Percentiles rank a stretch among this genome's conserved stretches.
phyloP scores from a whole-genome alignment of 2,113 vertebrate species.

The Cinclus mexicanus region DNA sequence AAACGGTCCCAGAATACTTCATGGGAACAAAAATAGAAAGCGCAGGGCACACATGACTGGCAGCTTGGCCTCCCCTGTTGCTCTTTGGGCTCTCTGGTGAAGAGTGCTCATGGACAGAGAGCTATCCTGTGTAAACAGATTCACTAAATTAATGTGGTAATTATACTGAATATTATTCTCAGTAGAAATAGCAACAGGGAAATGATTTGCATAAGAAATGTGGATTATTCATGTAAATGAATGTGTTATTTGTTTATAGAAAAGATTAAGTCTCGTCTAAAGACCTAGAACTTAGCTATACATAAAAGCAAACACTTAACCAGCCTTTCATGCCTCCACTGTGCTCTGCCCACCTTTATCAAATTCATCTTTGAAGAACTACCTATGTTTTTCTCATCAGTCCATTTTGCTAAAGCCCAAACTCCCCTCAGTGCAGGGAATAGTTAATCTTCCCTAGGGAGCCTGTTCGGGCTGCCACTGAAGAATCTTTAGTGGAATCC shows the following conservation, averaged over 20 bases:
- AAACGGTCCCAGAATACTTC: neutral
- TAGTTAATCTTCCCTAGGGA: neutral
- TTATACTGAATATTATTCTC: conserved; percentile 67
- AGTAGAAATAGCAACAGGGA: conserved; percentile 58
- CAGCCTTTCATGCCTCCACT: neutral
- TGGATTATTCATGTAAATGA: conserved; percentile 68
- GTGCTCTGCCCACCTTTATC: neutral
- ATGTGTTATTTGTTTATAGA: conserved; percentile 65
- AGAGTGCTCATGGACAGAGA: conserved; percentile 10
- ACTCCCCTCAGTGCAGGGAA: neutral
- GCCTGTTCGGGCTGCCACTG: neutral
- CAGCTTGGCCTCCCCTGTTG: conserved; percentile 32
- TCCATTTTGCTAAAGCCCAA: neutral
- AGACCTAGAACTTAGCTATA: conserved; percentile 41
- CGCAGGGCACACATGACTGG: neutral
- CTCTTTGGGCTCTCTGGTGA: conserved; percentile 26
- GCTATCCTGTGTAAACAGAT: conserved; percentile 50
- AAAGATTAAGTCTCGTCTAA: conserved; percentile 64
- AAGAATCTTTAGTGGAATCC: neutral
- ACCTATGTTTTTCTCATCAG: neutral
- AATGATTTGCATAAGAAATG: conserved; percentile 71
- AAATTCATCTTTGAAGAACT: neutral
- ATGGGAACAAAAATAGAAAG: conserved; percentile 4
- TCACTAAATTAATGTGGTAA: conserved; percentile 67
- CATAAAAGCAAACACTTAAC: neutral